Conservation (phyloP, 2,113 vertebrate species). For the Amazona guildingii region DNA sequence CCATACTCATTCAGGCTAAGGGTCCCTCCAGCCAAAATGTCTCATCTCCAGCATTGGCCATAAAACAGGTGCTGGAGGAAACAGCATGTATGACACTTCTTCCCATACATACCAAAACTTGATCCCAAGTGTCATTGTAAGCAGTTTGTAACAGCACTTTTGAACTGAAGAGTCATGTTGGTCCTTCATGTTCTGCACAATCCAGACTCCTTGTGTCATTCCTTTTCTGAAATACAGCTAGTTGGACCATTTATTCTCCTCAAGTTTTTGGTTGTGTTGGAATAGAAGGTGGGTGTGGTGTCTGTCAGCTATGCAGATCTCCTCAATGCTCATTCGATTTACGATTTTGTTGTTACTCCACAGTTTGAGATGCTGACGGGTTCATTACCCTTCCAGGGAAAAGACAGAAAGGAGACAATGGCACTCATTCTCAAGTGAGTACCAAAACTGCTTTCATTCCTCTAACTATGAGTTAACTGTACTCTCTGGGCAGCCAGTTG, state of each 20-base stretch:
- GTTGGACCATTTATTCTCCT: background rate
- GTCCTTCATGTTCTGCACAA: background rate
- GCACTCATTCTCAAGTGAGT: slow-evolving; percentile 97
- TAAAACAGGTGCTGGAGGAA: background rate
- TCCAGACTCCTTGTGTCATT: background rate
- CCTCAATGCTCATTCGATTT: background rate
- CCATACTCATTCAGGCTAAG: background rate
- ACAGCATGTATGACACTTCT: background rate
- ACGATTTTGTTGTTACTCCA: background rate
- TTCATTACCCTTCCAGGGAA: slow-evolving; percentile 95
- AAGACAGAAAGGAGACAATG: slow-evolving; percentile 99
- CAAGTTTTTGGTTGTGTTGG: background rate
- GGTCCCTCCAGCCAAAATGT: background rate
- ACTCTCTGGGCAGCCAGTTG: background rate
- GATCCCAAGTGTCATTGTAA: background rate
- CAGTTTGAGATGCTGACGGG: slow-evolving; percentile 99
- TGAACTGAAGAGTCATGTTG: background rate
- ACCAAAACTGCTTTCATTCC: background rate
- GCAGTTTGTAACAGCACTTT: background rate
- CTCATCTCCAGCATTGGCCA: background rate
- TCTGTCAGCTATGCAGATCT: background rate
- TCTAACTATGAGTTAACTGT: background rate
- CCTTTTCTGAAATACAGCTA: background rate
- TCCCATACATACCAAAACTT: background rate
- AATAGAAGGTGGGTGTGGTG: background rate